phyloP scores from a whole-genome alignment of 2,888 invertebrate species.

The Drosophila emarginata region DNA sequence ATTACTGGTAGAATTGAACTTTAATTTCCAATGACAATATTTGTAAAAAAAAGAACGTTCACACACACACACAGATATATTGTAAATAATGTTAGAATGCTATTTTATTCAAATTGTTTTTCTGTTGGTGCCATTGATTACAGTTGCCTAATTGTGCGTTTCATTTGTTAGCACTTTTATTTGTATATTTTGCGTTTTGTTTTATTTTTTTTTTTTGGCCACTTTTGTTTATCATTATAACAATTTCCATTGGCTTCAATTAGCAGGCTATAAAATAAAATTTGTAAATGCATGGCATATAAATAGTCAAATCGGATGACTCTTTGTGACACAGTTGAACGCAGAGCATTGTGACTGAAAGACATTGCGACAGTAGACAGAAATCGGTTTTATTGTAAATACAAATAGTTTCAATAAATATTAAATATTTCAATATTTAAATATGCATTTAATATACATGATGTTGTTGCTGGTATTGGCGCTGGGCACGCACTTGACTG shows the following conservation, averaged over 20 bases:
- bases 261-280: conserved; percentile 42
- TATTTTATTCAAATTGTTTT: conserved; percentile 1
- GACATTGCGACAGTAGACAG: conserved; percentile 16
- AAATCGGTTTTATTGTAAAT: conserved; percentile 49
- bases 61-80: not conserved
- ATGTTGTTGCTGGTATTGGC: conserved; percentile 31
- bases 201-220: not conserved
- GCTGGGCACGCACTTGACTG: conserved; percentile 54
- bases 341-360: conserved; percentile 34
- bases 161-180: conserved; percentile 4
- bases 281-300: conserved; percentile 43
- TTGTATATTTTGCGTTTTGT: conserved; percentile 1
- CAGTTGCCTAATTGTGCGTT: not conserved
- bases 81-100: not conserved
- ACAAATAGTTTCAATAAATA: conserved; percentile 45
- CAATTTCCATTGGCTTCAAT: conserved; percentile 55
- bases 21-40: conserved; percentile 3
- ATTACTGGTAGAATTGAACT: conserved; percentile 1
- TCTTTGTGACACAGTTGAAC: conserved; percentile 52
- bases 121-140: not conserved
- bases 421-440: conserved; percentile 53
- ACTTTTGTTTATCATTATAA: conserved; percentile 26
- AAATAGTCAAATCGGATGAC: conserved; percentile 49
- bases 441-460: conserved; percentile 51
- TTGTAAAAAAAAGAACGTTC: not conserved